A percentile compares a stretch with the other conserved stretches of the same genome.
phyloP scores from a whole-genome alignment of 2,888 invertebrate species.

The Diaprepes abbreviatus region DNA sequence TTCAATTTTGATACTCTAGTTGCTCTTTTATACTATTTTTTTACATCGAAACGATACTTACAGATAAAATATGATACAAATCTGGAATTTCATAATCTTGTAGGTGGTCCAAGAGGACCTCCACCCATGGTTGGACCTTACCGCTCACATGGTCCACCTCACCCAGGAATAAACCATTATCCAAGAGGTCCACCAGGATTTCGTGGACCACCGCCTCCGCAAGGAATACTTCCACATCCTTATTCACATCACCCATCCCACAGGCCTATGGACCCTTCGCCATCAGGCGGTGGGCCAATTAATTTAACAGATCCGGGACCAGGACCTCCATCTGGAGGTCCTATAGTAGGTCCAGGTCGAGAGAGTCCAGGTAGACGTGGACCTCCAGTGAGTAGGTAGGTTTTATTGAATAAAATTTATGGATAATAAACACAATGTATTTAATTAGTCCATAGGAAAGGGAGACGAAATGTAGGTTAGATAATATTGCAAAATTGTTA shows the following conservation, averaged over 20 bases:
- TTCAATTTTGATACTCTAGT: no score
- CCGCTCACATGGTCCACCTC: conserved; percentile 32
- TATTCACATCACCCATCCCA: conserved; percentile 65
- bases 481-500: no score
- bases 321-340: conserved; percentile 65
- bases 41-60: no score
- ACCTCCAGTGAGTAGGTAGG: conserved; percentile 28
- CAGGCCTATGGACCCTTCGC: conserved; percentile 71
- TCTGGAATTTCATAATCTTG: no score
- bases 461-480: no score
- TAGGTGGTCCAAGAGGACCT: conserved; percentile 23
- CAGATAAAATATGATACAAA: no score
- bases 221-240: conserved; percentile 60
- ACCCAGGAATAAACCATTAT: conserved; percentile 25
- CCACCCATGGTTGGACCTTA: conserved; percentile 41
- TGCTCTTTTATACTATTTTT: no score
- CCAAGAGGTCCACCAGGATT: conserved; percentile 28
- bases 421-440: no score
- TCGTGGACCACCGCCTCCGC: conserved; percentile 50
- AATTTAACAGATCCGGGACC: conserved; percentile 62
- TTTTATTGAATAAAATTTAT: neutral
- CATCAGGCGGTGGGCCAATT: conserved; percentile 71
- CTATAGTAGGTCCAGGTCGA: conserved; percentile 51
- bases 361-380: conserved; percentile 47
- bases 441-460: no score